Percentiles rank a stretch among this genome's conserved stretches.
phyloP scores from a whole-genome alignment of 2,113 vertebrate genomes.

The Sceloporus tristichus region DNA sequence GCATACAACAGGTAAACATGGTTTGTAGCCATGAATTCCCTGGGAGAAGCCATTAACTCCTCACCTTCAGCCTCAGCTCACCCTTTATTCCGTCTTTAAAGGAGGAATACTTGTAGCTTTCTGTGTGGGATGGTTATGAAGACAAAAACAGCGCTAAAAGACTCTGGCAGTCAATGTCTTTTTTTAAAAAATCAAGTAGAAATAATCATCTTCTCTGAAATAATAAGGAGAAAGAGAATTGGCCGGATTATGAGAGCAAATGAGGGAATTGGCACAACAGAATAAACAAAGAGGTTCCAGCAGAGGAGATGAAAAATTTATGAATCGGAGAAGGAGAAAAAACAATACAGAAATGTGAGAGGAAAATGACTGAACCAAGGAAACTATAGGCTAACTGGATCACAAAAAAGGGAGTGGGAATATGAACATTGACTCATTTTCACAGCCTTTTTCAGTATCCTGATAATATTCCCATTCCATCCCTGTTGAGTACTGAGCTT shows the following conservation, averaged over 20 bases:
- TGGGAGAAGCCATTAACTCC: neutral
- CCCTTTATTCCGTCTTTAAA: neutral
- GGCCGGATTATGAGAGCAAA: constrained; percentile 23
- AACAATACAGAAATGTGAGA: neutral
- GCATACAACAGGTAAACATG: no score
- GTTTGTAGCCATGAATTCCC: neutral
- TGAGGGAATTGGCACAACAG: neutral
- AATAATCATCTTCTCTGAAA: neutral
- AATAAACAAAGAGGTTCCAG: constrained; percentile 9
- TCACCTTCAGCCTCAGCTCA: neutral
- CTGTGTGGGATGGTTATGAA: neutral
- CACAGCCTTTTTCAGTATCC: no score
- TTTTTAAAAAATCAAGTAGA: neutral
- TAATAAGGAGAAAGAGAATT: constrained; percentile 17
- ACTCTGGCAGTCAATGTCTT: neutral
- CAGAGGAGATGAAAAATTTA: constrained; percentile 17
- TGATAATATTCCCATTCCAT: no score
- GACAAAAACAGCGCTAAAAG: neutral
- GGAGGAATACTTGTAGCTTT: neutral
- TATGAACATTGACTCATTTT: no score
- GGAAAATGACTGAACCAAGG: neutral
- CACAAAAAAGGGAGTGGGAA: neutral
- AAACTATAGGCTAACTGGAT: neutral
- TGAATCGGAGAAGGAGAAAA: neutral
- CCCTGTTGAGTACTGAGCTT: no score